Evolutionary conservation across 2,113 vertebrate species (phyloP).

Genomic region (Sminthopsis crassicaudata): DNA sequence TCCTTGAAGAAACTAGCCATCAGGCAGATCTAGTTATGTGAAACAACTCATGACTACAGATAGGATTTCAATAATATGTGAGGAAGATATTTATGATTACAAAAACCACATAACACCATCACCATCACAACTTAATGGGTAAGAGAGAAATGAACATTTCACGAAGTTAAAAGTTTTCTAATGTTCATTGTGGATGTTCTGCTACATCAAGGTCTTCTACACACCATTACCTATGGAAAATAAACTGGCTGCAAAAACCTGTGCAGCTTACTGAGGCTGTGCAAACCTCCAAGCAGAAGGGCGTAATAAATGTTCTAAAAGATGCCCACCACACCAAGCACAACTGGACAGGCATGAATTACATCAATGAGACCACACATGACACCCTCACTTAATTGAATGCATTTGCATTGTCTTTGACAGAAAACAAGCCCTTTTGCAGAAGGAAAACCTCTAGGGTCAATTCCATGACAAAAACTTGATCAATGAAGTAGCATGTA

Average conservation of each 20-base stretch:
- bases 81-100: neutral
- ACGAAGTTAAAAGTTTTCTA: neutral
- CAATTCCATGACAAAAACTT: slow-evolving; percentile 33
- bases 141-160: neutral
- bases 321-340: neutral
- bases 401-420: neutral
- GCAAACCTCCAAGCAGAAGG: slow-evolving; percentile 45
- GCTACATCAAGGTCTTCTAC: slow-evolving; percentile 32
- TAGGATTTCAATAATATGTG: slow-evolving; percentile 4
- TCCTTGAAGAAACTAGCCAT: neutral
- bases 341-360: neutral
- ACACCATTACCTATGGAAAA: slow-evolving; percentile 47
- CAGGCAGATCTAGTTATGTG: neutral
- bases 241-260: slow-evolving; percentile 33
- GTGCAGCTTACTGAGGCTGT: slow-evolving; percentile 15
- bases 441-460: neutral
- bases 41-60: slow-evolving; percentile 34
- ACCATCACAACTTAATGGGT: neutral
- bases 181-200: neutral
- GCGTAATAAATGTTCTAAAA: slow-evolving; percentile 17
- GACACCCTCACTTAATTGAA: neutral
- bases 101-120: neutral
- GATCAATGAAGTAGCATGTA: neutral
- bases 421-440: slow-evolving; percentile 27
- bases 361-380: slow-evolving; percentile 16